phyloP scores from a whole-genome alignment of 2,888 invertebrate genomes.

The Thysanoteuthis rhombus region DNA sequence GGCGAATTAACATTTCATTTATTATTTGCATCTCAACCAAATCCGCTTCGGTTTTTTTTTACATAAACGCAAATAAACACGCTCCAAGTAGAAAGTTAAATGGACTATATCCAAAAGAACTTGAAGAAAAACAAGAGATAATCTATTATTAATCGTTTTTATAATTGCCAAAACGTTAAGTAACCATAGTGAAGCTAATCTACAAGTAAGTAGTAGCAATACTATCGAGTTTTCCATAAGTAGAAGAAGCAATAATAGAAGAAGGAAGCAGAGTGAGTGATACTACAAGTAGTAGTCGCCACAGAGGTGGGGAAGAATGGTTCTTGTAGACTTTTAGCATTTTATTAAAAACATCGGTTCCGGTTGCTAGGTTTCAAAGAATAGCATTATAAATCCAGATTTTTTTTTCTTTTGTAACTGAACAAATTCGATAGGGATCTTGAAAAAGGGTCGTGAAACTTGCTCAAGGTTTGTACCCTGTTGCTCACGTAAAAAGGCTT shows the following conservation, averaged over 20 bases:
- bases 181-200: conserved; percentile 12
- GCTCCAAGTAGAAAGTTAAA: too few relatives aligned
- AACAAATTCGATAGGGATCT: too few relatives aligned
- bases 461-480: background rate
- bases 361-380: background rate
- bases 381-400: background rate
- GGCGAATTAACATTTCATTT: background rate
- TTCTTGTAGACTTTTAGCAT: background rate
- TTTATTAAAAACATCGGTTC: background rate
- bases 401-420: background rate
- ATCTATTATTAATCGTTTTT: background rate
- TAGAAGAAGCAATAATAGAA: background rate
- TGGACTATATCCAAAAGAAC: too few relatives aligned
- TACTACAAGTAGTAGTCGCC: background rate
- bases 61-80: background rate
- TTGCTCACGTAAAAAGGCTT: background rate
- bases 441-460: background rate
- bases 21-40: too few relatives aligned
- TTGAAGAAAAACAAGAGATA: background rate
- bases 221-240: too few relatives aligned
- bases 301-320: background rate
- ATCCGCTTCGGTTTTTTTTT: background rate
- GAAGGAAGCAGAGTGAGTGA: background rate
- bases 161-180: background rate
- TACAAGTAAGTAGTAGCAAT: background rate